Evolutionary conservation across 1,140 invertebrate genomes (phyloP).

Genomic region (Temnothorax longispinosus): DNA sequence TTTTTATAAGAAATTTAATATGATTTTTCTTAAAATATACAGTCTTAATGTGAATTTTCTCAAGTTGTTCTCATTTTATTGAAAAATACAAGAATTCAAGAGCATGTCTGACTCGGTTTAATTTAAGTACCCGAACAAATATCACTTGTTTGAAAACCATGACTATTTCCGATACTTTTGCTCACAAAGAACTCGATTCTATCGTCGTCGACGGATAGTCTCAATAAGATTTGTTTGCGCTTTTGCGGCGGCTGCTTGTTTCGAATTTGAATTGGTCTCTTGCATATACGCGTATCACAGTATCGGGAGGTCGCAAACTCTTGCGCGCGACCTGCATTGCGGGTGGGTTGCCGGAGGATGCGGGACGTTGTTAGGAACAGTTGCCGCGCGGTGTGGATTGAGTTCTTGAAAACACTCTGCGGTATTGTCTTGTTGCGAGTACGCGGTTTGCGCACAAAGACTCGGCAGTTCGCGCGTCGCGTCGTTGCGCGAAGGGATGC

Average conservation of each 20-base stretch:
- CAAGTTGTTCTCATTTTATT: background rate
- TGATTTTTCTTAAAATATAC: background rate
- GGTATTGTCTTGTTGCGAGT: conserved; percentile 40
- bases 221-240: background rate
- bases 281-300: background rate
- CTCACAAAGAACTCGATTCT: background rate
- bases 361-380: conserved; percentile 40
- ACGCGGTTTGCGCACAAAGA: conserved; percentile 28
- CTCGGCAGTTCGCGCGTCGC: background rate
- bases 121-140: background rate
- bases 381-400: conserved; percentile 24
- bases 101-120: background rate
- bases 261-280: conserved; percentile 13
- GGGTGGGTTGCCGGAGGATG: background rate
- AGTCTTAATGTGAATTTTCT: background rate
- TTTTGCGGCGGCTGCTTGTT: background rate
- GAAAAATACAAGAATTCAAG: background rate
- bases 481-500: background rate
- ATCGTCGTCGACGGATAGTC: background rate
- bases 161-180: background rate
- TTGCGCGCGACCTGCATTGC: background rate
- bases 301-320: conserved; percentile 7
- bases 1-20: background rate
- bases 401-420: conserved; percentile 51
- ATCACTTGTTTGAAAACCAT: background rate